These are phyloP conservation scores for Willisornis vidua DNA, from an alignment of 2,113 vertebrate genomes.

Conservation along the genomic window DNA sequence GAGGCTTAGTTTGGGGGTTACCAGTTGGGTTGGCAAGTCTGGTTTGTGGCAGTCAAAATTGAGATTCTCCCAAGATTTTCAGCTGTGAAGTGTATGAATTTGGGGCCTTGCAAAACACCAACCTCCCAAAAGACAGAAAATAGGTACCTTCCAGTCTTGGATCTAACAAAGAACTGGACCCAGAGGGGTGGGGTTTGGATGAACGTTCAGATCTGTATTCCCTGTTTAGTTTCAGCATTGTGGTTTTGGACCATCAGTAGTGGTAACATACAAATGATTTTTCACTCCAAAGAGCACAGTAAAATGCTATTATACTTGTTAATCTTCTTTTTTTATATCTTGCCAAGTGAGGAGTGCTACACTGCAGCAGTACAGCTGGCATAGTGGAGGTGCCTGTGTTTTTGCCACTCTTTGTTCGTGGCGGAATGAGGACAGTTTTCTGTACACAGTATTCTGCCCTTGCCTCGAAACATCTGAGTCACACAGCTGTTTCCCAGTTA, in stretches of 20 bases:
- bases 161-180: slow-evolving; percentile 30
- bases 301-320: slow-evolving; percentile 58
- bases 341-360: slow-evolving; percentile 27
- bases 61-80: slow-evolving; percentile 19
- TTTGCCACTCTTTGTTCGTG: slow-evolving; percentile 24
- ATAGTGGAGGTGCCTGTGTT: slow-evolving; percentile 9
- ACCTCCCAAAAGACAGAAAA: slow-evolving; percentile 48
- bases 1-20: slow-evolving; percentile 20
- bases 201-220: slow-evolving; percentile 40
- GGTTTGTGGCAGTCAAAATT: slow-evolving; percentile 15
- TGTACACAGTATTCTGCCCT: slow-evolving; percentile 13
- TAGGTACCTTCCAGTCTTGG: slow-evolving; percentile 63
- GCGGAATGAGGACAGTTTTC: slow-evolving; percentile 31
- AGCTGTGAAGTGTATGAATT: slow-evolving; percentile 13
- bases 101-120: slow-evolving; percentile 9
- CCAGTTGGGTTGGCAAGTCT: neutral
- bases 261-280: slow-evolving; percentile 56
- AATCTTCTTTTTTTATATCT: slow-evolving; percentile 62
- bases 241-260: slow-evolving; percentile 50
- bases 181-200: slow-evolving; percentile 55
- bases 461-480: slow-evolving; percentile 44
- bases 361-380: neutral
- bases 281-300: slow-evolving; percentile 36
- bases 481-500: slow-evolving; percentile 36
- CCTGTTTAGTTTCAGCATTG: slow-evolving; percentile 53